Conservation (phyloP, 2,888 invertebrate species). For the Dichetophora obliterata region DNA sequence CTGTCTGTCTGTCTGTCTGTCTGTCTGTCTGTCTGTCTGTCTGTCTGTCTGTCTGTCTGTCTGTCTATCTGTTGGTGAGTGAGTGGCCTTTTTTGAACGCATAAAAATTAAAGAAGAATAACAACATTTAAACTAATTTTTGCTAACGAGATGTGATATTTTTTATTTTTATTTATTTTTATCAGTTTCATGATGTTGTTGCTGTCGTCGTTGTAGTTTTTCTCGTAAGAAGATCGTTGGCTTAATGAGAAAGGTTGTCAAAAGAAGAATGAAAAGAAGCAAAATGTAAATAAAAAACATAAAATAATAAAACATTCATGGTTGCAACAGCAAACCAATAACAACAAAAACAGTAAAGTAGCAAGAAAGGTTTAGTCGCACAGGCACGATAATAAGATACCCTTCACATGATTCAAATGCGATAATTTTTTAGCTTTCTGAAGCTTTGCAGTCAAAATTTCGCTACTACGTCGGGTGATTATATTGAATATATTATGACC, state of each 20-base stretch:
- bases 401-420: too few species aligned
- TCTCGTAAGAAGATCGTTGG: background rate
- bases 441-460: background rate
- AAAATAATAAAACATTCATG: background rate
- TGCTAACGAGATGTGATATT: slow-evolving; percentile 4
- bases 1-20: too few species aligned
- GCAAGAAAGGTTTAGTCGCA: background rate
- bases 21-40: too few species aligned
- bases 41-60: too few species aligned
- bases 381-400: too few species aligned
- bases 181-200: background rate
- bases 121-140: background rate
- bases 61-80: too few species aligned
- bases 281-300: background rate
- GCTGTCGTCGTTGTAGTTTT: background rate
- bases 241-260: slow-evolving; percentile 3
- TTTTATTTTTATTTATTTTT: background rate
- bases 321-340: background rate
- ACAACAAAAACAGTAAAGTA: background rate
- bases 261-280: background rate
- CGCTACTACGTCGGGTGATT: background rate
- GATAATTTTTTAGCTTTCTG: too few species aligned
- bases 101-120: background rate
- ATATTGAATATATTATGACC: background rate
- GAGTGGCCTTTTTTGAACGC: background rate